Percentiles rank a stretch among this genome's conserved stretches.
These are phyloP conservation scores for Drosophila oshimai DNA, from an alignment of 1,140 invertebrate genomes.

Conservation along the genomic window DNA sequence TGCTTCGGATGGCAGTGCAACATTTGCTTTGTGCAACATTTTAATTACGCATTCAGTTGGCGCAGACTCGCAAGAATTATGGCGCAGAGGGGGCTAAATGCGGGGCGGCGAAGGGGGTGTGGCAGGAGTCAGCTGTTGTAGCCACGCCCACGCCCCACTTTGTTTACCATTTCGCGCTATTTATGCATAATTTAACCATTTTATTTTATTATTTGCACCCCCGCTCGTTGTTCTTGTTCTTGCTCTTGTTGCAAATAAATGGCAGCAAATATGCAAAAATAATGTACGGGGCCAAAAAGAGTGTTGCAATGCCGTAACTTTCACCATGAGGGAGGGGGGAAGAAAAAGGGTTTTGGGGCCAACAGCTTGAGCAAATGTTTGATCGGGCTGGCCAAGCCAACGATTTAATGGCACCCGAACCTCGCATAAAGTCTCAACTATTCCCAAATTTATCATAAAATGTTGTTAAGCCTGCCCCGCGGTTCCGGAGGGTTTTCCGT, in stretches of 20 bases:
- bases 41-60: conserved; percentile 78
- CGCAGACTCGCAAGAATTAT: conserved; percentile 47
- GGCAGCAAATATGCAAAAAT: conserved; percentile 47
- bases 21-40: conserved; percentile 61
- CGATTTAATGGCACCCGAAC: conserved; percentile 64
- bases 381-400: conserved; percentile 42
- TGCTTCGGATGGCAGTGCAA: conserved; percentile 32
- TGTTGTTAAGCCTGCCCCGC: conserved; percentile 44
- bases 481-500: conserved; percentile 1
- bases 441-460: conserved; percentile 61
- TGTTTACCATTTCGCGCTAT: conserved; percentile 45
- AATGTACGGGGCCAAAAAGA: conserved; percentile 23
- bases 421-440: conserved; percentile 69
- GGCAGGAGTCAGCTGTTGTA: conserved; percentile 27
- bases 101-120: neutral
- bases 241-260: conserved; percentile 41
- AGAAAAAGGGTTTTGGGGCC: neutral
- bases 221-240: conserved; percentile 28
- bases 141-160: conserved; percentile 3
- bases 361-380: conserved; percentile 57
- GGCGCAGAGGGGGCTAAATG: conserved; percentile 16
- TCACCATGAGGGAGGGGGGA: neutral
- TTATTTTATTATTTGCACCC: conserved; percentile 42
- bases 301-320: conserved; percentile 29
- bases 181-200: conserved; percentile 56